Evolutionary conservation across 2,113 vertebrate species (phyloP), one percentile per base, ranked within the genome.

Genomic region (Ardeotis arabs): DNA sequence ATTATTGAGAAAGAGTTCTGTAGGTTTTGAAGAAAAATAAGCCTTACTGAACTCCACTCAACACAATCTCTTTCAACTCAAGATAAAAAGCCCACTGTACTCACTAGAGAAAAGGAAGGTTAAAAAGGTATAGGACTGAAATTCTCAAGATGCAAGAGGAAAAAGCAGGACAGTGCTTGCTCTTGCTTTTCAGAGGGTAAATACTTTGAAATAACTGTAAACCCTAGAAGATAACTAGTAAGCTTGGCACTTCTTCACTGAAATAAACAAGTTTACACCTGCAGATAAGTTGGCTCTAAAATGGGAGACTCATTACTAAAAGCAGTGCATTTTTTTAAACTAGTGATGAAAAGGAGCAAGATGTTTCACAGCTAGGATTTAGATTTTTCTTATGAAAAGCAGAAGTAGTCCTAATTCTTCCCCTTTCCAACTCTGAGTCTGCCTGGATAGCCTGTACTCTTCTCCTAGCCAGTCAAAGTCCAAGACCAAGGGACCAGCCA

Each of bases 281-380:
- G n/a, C 82, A 94, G 91, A 93, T 93, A 93, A 92, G 74, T 95
- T 68, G 52, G 19, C 29, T 53, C 14, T 35, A 37, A 70, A 76
- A 85, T 12, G 4, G 24, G 21, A 73, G 14, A 35, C 4, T 62
- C 0, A 5, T 81, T 84, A 56, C 59, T 66, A 53, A 63, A 82
- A 75, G 27, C 23, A 81, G 55, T 20, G 10, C 10, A 14, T 67
- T 12, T 62, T 47, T 81, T 77, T 12, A 14, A 64, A 63, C 3
- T 21, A 84, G 20, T 19, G 44, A 74, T 47, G 52, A 33, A 84
- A 73, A 44, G 27, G 28, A 87, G 24, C 10, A 31, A 24, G 24
- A 35, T 9, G 1, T 69, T 55, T 93, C 52, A 59, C 22, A 80
- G 35, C 31, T 49, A 45, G 22, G 13, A 58, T 63, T 64, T 35